Evolutionary conservation across 1,140 invertebrate species (phyloP), one percentile per base, ranked within the genome.

Genomic region (Solenopsis fugax): DNA sequence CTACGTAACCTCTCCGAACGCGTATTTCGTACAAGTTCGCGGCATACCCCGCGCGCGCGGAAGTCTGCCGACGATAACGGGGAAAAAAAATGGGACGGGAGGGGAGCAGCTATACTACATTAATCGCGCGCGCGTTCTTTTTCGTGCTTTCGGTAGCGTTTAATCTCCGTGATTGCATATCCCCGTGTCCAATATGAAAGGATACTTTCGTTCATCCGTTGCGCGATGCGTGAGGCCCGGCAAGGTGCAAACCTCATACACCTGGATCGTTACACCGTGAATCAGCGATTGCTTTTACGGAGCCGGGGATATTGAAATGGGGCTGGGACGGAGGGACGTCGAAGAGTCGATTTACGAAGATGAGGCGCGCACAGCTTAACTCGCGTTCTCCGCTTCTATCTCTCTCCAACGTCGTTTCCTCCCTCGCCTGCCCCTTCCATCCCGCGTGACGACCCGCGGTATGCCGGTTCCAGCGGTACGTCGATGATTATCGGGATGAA

Each of bases 261-360:
- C 88, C 89, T 88, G 89, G 89, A 90, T 90, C 89, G 89, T 90
- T 90, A 90, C 88, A 87, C 80, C 89, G 88, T 90, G 88, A 90
- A 90, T 90, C 89, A 90, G 89, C 89, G 88, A 90, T 90, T 90
- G 89, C 89, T 85, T 90, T 90, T 88, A 88, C 89, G 86, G 85
- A 90, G 89, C 80, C 89, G 69, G 64, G 88, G 80, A 90, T 90
- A 90, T 90, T 90, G 89, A 90, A 90, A 90, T 86, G 89, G 88
- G 64, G 18, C 64, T 84, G 88, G 54, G 64, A 85, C 18, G 80
- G 58, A 89, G 89, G 88, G 54, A 89, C 88, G 89, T 87, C 89
- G 89, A 90, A 88, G 86, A 80, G 86, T 90, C 89, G 89, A 90
- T 90, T 90, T 90, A 90, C 89, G 89, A 90, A 90, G 89, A 90